Percentiles rank a stretch among this genome's conserved stretches.
Evolutionary conservation across 2,888 invertebrate species (phyloP).

Genomic region (Neoscelio sp.): DNA sequence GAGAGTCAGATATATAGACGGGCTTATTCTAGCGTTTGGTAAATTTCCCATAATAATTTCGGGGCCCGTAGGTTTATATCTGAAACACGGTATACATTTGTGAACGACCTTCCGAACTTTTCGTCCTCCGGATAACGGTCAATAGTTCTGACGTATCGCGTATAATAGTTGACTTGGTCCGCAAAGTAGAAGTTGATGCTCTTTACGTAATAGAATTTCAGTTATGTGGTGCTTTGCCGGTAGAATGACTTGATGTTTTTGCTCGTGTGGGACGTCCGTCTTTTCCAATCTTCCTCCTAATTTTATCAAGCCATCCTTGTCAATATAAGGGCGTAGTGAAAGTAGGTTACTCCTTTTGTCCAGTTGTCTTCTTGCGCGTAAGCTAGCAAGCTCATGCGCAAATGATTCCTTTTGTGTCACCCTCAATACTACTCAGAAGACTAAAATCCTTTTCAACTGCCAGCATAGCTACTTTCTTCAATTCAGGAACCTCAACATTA

Average conservation of each 20-base stretch:
- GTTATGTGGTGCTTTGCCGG: constrained; percentile 11
- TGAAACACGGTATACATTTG: background rate
- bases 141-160: background rate
- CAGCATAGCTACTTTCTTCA: background rate
- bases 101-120: constrained; percentile 35
- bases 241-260: constrained; percentile 10
- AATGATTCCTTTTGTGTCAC: constrained; percentile 9
- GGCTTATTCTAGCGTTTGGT: constrained; percentile 22
- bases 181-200: constrained; percentile 5
- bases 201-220: background rate
- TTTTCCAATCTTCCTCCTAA: background rate
- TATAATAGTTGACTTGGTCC: constrained; percentile 4
- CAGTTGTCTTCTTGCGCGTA: background rate
- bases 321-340: background rate
- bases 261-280: background rate
- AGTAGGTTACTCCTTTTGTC: background rate
- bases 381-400: background rate
- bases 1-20: background rate
- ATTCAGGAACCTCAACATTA: background rate
- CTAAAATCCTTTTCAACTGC: background rate
- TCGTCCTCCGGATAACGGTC: constrained; percentile 7
- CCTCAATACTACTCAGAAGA: background rate
- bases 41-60: constrained; percentile 42
- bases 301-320: constrained; percentile 1
- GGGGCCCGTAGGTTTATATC: background rate